Evolutionary conservation across 1,140 invertebrate genomes (phyloP), one percentile per base, ranked within the genome.

Genomic region (Ostrea denselamellosa): DNA sequence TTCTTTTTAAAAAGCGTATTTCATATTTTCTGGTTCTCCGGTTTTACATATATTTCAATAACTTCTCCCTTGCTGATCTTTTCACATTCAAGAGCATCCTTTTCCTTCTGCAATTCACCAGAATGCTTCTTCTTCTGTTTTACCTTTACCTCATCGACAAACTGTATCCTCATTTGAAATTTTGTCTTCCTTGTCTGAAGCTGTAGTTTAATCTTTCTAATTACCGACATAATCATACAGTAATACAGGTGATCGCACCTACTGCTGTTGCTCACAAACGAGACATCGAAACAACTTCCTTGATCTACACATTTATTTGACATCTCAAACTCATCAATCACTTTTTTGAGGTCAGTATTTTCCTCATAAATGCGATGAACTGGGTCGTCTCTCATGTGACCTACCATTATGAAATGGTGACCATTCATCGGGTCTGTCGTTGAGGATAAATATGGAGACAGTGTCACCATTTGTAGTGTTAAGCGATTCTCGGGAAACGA

Each of bases 381-480:
- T 4, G 28, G 22, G 12, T 17, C 25, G 14, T 65, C 58, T 52
- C 19, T 62, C 14, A 52, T 52, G n/a, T 85, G 62, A 52, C 62
- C 56, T 12, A 85, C n/a, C 52, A 85, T 51, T 8, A 85, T 68
- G 14, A 85, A 34, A 10, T 85, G 44, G 2, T 85, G 85, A 52
- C 85, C 85, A 10, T 85, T 68, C 34, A 85, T 68, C 14, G 85
- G 85, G 68, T 68, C 68, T 10, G 44, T 85, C 19, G 28, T 8
- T 19, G 62, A 68, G 10, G 68, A 85, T 12, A 68, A 25, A 52
- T 85, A 85, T 85, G 85, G 85, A 28, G 85, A 85, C 53, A 65
- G 62, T 44, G 25, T 34, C 25, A 7, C 28, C 14, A 34, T 25
- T 14, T 28, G 68, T 34, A 77, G 17, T 25, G 68, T 28, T 34